Evolutionary conservation across 2,888 invertebrate species (phyloP), one percentile per base, ranked within the genome.

Genomic region (Oconnorella tubifera): DNA sequence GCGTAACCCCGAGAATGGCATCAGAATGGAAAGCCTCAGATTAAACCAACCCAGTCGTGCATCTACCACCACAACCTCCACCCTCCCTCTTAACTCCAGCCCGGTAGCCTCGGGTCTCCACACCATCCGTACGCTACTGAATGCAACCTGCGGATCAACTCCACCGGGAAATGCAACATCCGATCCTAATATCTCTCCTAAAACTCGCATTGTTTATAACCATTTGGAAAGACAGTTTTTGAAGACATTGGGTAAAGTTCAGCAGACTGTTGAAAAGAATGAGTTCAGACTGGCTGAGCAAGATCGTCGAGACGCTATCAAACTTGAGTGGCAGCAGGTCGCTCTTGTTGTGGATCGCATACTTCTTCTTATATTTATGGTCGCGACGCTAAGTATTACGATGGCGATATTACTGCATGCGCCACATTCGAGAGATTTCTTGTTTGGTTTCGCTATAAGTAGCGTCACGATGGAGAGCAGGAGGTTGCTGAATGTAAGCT

Each of bases 311-410:
- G 91, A 92, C 75, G 85, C 88, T 58, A 89, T 90, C 67, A 90
- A 90, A 76, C 83, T 90, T 62, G 92, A 93, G 80, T 93, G 92
- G 92, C 79, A 81, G 68, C 80, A 80, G 66, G 75, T 80, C 67
- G 91, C 92, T 1, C 86, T 92, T 61, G 91, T 93, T 19, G 87
- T 91, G 66, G 93, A 93, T 80, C 78, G 80, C 32, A 78, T 85
- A 57, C 78, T 86, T 23, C 76, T 86, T 32, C 78, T 83, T 66
- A 77, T 83, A 19, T 86, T 86, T 75, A 81, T 85, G 48, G 74
- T 81, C 3, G 75, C 83, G 32, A 85, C 85, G 0, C 75, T 84
- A 29, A 80, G 79, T 33, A 81, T 83, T 27, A 83, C 83, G 2
- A 77, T 78, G 65, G 81, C 81, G n/a, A 80, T 83, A 53, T 73